Percentiles rank a stretch among this genome's conserved stretches.
These are phyloP conservation scores for Mobula birostris DNA, from an alignment of 2,113 vertebrate species.

Conservation along the genomic window DNA sequence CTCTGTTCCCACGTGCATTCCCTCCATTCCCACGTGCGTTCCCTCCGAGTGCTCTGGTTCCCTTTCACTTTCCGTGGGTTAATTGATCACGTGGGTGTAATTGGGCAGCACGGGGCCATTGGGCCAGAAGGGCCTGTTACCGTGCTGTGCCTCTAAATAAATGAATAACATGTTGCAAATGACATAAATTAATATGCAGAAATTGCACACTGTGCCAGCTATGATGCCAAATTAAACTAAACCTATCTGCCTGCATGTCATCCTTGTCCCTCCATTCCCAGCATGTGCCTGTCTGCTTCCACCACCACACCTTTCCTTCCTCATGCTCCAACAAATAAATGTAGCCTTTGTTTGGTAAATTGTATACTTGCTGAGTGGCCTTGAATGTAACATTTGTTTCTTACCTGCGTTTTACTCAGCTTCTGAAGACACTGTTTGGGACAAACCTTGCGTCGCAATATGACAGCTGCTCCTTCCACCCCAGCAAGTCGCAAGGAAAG, in stretches of 20 bases:
- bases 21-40: too few relatives aligned
- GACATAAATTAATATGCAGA: not conserved
- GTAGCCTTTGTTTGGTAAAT: not conserved
- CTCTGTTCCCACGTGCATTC: too few relatives aligned
- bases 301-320: not conserved
- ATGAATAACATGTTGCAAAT: not conserved
- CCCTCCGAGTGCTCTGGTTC: too few relatives aligned
- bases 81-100: too few relatives aligned
- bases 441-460: slow-evolving; percentile 93
- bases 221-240: too few relatives aligned
- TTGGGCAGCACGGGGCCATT: too few relatives aligned
- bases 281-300: too few relatives aligned
- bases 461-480: slow-evolving; percentile 72
- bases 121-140: too few relatives aligned
- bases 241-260: too few relatives aligned
- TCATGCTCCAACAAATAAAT: not conserved
- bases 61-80: too few relatives aligned
- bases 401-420: slow-evolving; percentile 48
- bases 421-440: slow-evolving; percentile 91
- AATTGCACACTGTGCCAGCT: too few relatives aligned
- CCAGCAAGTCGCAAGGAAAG: slow-evolving; percentile 78
- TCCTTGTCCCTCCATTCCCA: too few relatives aligned
- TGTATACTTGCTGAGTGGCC: not conserved
- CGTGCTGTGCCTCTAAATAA: not conserved
- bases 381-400: not conserved